phyloP scores from a whole-genome alignment of 2,797 vertebrate species.

The Sebastes matsubarae region DNA sequence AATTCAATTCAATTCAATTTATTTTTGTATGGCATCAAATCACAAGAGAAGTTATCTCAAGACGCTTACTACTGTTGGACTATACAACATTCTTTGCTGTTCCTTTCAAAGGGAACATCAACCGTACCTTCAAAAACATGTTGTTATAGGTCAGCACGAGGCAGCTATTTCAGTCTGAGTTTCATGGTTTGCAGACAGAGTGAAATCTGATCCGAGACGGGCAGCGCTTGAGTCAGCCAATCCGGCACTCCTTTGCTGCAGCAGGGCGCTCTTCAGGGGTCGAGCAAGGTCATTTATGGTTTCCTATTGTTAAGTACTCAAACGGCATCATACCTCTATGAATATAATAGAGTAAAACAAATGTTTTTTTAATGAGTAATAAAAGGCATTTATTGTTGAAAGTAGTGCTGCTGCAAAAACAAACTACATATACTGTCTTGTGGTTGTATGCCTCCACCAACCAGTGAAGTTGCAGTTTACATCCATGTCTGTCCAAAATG shows the following conservation, averaged over 20 bases:
- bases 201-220: conserved; percentile 69
- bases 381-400: background rate
- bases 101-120: conserved; percentile 4
- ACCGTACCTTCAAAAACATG: conserved; percentile 35
- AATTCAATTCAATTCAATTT: too few relatives aligned
- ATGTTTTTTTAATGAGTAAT: background rate
- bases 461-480: too few relatives aligned
- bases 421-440: background rate
- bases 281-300: conserved; percentile 51
- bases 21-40: too few relatives aligned
- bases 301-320: conserved; percentile 22
- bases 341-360: background rate
- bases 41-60: too few relatives aligned
- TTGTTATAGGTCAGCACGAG: conserved; percentile 50
- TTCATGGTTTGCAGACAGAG: conserved; percentile 55
- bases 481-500: too few relatives aligned
- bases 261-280: conserved; percentile 26
- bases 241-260: conserved; percentile 32
- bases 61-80: too few relatives aligned
- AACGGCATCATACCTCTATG: background rate
- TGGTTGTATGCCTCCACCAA: too few relatives aligned
- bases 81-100: background rate
- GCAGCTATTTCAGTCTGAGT: conserved; percentile 73
- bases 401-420: background rate
- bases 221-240: conserved; percentile 62